Conservation (phyloP, 2,113 vertebrate genomes). For the Platysternon megacephalum region DNA sequence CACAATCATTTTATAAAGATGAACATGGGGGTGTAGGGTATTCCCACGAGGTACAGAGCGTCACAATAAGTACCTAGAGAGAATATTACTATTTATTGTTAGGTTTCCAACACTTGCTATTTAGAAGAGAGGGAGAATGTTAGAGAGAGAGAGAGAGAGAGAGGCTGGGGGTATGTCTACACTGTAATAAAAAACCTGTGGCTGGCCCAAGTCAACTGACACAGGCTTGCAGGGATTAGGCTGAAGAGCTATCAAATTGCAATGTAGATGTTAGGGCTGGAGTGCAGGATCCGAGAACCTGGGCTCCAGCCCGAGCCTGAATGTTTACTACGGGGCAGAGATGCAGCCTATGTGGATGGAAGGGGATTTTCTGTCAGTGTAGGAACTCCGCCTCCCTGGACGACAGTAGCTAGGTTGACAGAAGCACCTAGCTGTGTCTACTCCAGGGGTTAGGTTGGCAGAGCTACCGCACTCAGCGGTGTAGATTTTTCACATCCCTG, state of each 20-base stretch:
- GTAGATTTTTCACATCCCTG: background rate
- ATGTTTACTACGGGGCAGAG: background rate
- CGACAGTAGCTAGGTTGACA: background rate
- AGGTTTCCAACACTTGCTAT: background rate
- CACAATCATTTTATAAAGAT: too few relatives aligned
- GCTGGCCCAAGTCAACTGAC: background rate
- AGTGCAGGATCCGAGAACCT: background rate
- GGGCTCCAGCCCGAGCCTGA: background rate
- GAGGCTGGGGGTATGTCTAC: background rate
- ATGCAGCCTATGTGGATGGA: background rate
- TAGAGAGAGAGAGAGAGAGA: conserved; percentile 5
- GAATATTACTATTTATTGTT: background rate
- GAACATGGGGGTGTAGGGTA: too few relatives aligned
- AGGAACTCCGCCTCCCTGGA: background rate
- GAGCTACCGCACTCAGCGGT: background rate
- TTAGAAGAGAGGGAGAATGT: background rate
- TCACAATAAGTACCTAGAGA: background rate
- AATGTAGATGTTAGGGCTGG: background rate
- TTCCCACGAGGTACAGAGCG: too few relatives aligned
- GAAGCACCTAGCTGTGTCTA: background rate
- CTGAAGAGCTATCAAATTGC: background rate
- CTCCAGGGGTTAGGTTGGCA: background rate
- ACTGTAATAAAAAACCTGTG: background rate
- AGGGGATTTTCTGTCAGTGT: background rate
- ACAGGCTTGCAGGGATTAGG: background rate